Evolutionary conservation across 2,113 vertebrate genomes (phyloP), one percentile per base, ranked within the genome.

Genomic region (Corydoras maculifer): DNA sequence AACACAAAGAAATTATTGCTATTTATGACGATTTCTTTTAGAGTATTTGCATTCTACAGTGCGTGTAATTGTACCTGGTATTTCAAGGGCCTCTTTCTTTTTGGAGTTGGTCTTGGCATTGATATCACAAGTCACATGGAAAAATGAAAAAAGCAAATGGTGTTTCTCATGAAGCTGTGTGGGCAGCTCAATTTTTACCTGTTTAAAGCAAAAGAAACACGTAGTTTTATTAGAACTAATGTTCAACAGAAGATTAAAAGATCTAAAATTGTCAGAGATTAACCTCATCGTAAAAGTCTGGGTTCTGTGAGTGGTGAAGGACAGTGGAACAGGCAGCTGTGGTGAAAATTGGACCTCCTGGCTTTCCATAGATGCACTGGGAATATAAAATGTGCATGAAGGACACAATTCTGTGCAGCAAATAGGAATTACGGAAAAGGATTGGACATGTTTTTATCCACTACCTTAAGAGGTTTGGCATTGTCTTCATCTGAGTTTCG

Each of bases 141-240:
- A 95, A 86, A 99, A 98, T 79, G 94, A 97, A 89, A 99, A 98
- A 69, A 99, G 89, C 79, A 99, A 90, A 81, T 99, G 97, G 84
- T 98, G 97, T 85, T 96, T 98, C 86, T 95, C 94, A 71, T 97
- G 94, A 68, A 98, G 93, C 64, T 97, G 93, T 70, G 93, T 97
- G 60, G 97, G 97, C 61, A 99, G 93, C 84, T 98, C 96, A 76
- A 99, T 92, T 91, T 99, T 99, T 80, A 95, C 93, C 97, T 99
- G 90, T 77, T 18, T 13, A 9, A 15, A 50, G n/a, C 64, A 15
- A 0, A 61, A 9, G 58, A 6, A 10, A 53, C 30, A 15, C 29
- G 10, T 14, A 48, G 35, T 35, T 10, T 18, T 55, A 55, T 0
- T 6, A 18, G 2, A 29, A 12, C 3, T 2, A 54, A 2, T 58